These are phyloP conservation scores for Drosophila melanocephala DNA, from an alignment of 2,888 invertebrate species.

Conservation along the genomic window DNA sequence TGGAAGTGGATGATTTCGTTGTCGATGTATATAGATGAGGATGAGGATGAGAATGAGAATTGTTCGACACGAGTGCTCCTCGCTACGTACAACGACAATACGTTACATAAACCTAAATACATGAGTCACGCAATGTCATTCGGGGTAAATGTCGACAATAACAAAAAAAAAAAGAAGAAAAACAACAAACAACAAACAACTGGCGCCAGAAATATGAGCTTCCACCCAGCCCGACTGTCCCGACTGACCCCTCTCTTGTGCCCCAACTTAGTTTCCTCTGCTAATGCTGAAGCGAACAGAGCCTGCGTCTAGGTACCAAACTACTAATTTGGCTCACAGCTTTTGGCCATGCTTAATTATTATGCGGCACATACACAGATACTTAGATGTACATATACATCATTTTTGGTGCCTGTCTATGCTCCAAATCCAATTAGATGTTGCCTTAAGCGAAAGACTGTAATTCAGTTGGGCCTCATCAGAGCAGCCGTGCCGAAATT, in stretches of 20 bases:
- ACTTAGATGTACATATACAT: constrained; percentile 2
- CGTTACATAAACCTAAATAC: constrained; percentile 74
- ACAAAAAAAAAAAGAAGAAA: neutral
- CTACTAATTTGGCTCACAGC: constrained; percentile 24
- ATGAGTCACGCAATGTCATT: constrained; percentile 81
- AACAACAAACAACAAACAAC: constrained; percentile 51
- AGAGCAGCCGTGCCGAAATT: neutral
- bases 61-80: constrained; percentile 28
- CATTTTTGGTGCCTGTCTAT: constrained; percentile 15
- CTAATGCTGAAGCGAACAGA: constrained; percentile 17
- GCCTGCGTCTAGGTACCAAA: constrained; percentile 54
- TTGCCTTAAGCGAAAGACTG: constrained; percentile 3
- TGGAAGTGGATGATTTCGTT: neutral
- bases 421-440: constrained; percentile 57
- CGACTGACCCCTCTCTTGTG: neutral
- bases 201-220: constrained; percentile 71
- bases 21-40: neutral
- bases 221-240: constrained; percentile 1
- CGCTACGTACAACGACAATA: constrained; percentile 25
- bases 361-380: constrained; percentile 8
- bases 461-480: constrained; percentile 7
- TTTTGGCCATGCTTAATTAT: constrained; percentile 28
- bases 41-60: constrained; percentile 24
- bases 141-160: constrained; percentile 67
- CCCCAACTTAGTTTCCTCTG: constrained; percentile 21